Conservation (phyloP, 2,113 vertebrate genomes). For the Myocastor coypus region DNA sequence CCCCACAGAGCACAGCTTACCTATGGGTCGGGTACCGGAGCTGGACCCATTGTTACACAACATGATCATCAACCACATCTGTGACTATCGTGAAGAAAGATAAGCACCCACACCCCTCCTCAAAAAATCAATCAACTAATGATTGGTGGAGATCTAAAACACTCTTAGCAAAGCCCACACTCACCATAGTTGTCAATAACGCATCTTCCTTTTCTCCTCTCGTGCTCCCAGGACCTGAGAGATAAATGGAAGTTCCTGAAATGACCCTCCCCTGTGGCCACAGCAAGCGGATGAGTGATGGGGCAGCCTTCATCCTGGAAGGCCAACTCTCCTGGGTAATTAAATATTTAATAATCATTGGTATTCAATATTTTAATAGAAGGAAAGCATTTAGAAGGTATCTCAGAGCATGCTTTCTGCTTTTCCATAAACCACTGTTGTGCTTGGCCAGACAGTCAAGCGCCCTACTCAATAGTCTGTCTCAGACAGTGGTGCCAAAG, state of each 20-base stretch:
- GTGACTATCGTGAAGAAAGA: background rate
- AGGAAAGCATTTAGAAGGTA: slow-evolving; percentile 55
- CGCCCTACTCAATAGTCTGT: slow-evolving; percentile 42
- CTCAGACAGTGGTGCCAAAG: background rate
- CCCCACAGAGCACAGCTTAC: background rate
- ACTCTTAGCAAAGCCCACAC: slow-evolving; percentile 63
- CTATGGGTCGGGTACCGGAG: background rate
- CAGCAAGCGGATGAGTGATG: background rate
- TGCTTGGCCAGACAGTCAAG: background rate
- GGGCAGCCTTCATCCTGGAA: slow-evolving; percentile 55
- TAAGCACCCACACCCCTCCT: background rate
- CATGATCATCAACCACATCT: background rate
- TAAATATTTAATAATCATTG: slow-evolving; percentile 71
- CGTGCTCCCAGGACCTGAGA: slow-evolving; percentile 88
- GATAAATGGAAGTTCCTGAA: slow-evolving; percentile 76
- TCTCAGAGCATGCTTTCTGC: slow-evolving; percentile 28
- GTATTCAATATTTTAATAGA: slow-evolving; percentile 63
- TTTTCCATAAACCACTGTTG: background rate
- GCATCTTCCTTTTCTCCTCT: slow-evolving; percentile 92
- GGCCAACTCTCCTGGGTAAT: slow-evolving; percentile 39
- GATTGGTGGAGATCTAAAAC: background rate
- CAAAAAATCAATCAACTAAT: background rate
- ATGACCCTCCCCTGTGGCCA: background rate
- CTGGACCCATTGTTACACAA: background rate
- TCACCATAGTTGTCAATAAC: slow-evolving; percentile 95